Percentiles rank a stretch among this genome's conserved stretches.
phyloP scores from a whole-genome alignment of 2,797 vertebrate species.

The Coccyzus lansbergi region DNA sequence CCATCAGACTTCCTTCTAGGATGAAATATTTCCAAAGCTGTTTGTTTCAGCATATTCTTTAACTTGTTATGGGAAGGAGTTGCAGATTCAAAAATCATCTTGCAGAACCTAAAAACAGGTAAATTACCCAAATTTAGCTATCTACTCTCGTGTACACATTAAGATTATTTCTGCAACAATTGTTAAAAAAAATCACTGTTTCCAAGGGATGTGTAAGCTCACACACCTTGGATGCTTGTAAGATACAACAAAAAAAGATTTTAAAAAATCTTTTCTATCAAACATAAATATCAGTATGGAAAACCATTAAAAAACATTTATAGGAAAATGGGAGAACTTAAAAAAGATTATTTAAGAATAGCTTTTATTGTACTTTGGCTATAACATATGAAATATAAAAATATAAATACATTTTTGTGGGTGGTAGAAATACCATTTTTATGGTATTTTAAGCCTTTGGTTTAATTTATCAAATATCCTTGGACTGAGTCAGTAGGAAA shows the following conservation, averaged over 20 bases:
- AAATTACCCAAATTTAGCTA: not conserved
- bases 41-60: not conserved
- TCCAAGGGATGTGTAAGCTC: not conserved
- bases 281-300: not conserved
- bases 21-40: not conserved
- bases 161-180: not conserved
- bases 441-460: not conserved
- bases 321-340: not conserved
- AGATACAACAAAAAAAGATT: not conserved
- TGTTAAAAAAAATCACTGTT: not conserved
- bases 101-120: not conserved
- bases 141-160: not conserved
- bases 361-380: not conserved
- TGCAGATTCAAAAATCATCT: not conserved
- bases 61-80: not conserved
- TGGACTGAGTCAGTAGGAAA: not conserved
- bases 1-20: not conserved
- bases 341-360: not conserved
- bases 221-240: not conserved
- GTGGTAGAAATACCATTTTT: not conserved
- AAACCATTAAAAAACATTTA: not conserved
- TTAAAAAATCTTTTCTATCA: not conserved
- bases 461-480: conserved; percentile 17
- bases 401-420: not conserved
- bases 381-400: not conserved